Base-by-base conservation (phyloP, 1,140 invertebrate species). In the Manduca sexta region DNA sequence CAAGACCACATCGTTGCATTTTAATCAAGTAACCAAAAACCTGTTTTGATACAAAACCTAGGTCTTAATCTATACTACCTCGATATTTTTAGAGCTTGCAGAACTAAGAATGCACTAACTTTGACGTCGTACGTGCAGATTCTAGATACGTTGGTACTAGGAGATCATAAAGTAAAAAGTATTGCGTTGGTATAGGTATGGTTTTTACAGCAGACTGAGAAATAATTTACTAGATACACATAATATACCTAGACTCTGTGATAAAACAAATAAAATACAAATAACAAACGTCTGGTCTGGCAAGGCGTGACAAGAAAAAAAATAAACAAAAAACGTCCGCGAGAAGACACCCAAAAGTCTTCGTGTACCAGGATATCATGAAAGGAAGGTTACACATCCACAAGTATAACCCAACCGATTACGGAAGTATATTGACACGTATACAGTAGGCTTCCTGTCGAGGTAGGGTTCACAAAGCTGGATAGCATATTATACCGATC, bases 281-380 rank as follows among this genome's bases (percentile, higher is more conserved):
- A 26, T 26, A 26, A 2, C 21, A 8, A 26, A 26, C 4, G 4
- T 26, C n/a, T n/a, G n/a, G n/a, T 26, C 21, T 26, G 21, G 8
- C 8, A 26, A 26, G 21, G n/a, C n/a, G n/a, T n/a, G n/a, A n/a
- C 8, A 48, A 60, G 49, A 51, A 55, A 55, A 21, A 45, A 14
- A n/a, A 30, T 52, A 57, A 55, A 60, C 57, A 64, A 60, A 45
- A 61, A 64, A 52, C n/a, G 58, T 57, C 58, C 46, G 14, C 52
- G 50, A 53, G 58, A 59, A 52, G 49, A 56, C 59, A 62, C 38
- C 46, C 41, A 47, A 16, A 39, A 35, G 45, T 59, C 62, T 46
- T 12, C n/a, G 34, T 43, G 55, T 65, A 73, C 65, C 53, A 71
- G 69, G 64, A 6, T 29, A 48, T 14, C 56, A 75, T 51, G 40